Conservation (phyloP, 1,140 invertebrate genomes). For the Polyergus mexicanus region DNA sequence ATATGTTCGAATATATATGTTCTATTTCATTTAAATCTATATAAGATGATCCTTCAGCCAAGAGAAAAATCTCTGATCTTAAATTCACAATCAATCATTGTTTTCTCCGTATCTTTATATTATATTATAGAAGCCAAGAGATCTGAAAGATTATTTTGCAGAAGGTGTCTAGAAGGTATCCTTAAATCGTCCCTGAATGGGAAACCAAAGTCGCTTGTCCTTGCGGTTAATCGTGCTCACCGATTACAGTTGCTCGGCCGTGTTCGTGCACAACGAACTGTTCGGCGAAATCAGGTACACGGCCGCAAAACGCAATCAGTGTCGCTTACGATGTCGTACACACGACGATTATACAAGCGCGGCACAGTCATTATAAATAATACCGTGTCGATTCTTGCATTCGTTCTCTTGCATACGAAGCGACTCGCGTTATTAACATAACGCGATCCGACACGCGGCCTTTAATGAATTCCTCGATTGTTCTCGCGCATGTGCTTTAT, state of each 20-base stretch:
- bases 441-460: slow-evolving; percentile 35
- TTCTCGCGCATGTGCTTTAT: slow-evolving; percentile 36
- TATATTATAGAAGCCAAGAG: not conserved
- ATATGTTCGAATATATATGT: not conserved
- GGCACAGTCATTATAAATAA: slow-evolving; percentile 52
- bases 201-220: slow-evolving; percentile 37
- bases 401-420: slow-evolving; percentile 42
- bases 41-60: not conserved
- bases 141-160: not conserved
- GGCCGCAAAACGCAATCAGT: slow-evolving; percentile 53
- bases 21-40: not conserved
- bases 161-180: not conserved
- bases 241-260: slow-evolving; percentile 35
- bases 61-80: not conserved
- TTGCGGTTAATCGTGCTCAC: slow-evolving; percentile 48
- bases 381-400: slow-evolving; percentile 33
- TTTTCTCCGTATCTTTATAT: not conserved
- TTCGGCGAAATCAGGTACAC: slow-evolving; percentile 52
- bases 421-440: slow-evolving; percentile 53
- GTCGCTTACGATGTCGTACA: slow-evolving; percentile 53
- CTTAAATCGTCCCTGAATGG: slow-evolving; percentile 13
- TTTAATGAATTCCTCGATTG: slow-evolving; percentile 49
- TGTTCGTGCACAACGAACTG: slow-evolving; percentile 32
- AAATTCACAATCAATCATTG: not conserved
- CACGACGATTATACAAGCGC: slow-evolving; percentile 25